phyloP scores from a whole-genome alignment of 2,888 invertebrate species.

The Autographa pulchrina region DNA sequence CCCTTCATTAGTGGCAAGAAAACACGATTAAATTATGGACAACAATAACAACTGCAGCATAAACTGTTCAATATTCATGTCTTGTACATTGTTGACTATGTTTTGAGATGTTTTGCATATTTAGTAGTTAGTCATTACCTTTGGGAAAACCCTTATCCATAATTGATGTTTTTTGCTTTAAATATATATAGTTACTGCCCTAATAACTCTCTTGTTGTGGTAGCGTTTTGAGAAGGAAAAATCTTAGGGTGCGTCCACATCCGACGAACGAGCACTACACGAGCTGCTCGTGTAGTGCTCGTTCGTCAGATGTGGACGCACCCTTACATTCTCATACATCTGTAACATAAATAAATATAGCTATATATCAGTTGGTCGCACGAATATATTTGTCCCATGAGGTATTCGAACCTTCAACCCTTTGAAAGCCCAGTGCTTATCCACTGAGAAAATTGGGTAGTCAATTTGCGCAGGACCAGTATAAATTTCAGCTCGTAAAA shows the following conservation, averaged over 20 bases:
- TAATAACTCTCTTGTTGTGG: not conserved
- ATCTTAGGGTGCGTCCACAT: no score
- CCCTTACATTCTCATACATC: no score
- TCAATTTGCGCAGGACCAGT: conserved; percentile 2
- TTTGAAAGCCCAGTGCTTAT: conserved; percentile 4
- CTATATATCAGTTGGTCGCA: not conserved
- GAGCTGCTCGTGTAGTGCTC: no score
- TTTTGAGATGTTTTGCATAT: conserved; percentile 35
- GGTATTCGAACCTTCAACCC: not conserved
- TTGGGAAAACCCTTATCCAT: not conserved
- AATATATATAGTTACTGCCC: no score
- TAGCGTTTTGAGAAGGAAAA: not conserved
- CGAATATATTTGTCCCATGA: conserved; percentile 1
- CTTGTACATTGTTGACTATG: conserved; percentile 29
- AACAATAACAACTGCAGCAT: conserved; percentile 43
- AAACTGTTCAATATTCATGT: conserved; percentile 43
- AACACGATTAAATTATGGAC: conserved; percentile 50
- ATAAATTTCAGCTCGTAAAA: conserved; percentile 1
- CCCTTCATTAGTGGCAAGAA: conserved; percentile 34
- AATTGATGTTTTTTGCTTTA: not conserved
- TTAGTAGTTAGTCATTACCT: conserved; percentile 19
- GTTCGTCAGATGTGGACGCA: no score
- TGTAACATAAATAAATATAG: not conserved
- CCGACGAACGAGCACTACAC: no score
- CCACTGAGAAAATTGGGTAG: conserved; percentile 4